phyloP scores from a whole-genome alignment of 2,888 invertebrate genomes.

The Hylaea fasciaria region DNA sequence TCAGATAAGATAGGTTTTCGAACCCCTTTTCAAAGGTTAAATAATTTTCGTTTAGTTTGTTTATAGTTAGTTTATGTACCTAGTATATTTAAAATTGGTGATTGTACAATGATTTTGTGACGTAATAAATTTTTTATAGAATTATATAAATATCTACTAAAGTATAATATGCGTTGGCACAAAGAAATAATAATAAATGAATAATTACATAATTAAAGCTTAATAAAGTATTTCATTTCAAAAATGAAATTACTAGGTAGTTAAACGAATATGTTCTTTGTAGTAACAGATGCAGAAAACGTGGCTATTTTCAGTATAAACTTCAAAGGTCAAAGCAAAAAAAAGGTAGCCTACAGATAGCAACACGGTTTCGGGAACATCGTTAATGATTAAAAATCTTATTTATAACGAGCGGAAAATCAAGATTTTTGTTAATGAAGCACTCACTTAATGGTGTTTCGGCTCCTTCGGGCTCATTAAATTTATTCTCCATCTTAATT shows the following conservation, averaged over 20 bases:
- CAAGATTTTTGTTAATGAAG: slow-evolving; percentile 60
- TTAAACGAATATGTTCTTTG: slow-evolving; percentile 1
- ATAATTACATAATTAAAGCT: too few relatives aligned
- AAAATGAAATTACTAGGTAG: background rate
- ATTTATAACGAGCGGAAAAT: slow-evolving; percentile 48
- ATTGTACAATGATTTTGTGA: too few relatives aligned
- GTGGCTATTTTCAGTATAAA: slow-evolving; percentile 15
- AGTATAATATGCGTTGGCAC: too few relatives aligned
- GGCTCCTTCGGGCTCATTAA: slow-evolving; percentile 62
- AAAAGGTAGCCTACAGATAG: slow-evolving; percentile 4
- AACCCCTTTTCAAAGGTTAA: background rate
- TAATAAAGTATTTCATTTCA: too few relatives aligned
- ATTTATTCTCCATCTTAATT: slow-evolving; percentile 67
- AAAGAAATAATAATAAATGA: too few relatives aligned
- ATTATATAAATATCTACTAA: too few relatives aligned
- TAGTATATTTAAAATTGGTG: too few relatives aligned
- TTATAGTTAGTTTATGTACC: too few relatives aligned
- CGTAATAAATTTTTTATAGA: too few relatives aligned
- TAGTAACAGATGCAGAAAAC: slow-evolving; percentile 11
- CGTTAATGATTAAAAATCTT: slow-evolving; percentile 42
- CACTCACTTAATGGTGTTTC: slow-evolving; percentile 55
- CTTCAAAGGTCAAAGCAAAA: slow-evolving; percentile 27
- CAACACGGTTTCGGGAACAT: slow-evolving; percentile 29
- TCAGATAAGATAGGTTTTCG: background rate
- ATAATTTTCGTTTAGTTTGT: too few relatives aligned